Evolutionary conservation across 2,888 invertebrate genomes (phyloP), one percentile per base, ranked within the genome.

Genomic region (Cephus pygmeus): DNA sequence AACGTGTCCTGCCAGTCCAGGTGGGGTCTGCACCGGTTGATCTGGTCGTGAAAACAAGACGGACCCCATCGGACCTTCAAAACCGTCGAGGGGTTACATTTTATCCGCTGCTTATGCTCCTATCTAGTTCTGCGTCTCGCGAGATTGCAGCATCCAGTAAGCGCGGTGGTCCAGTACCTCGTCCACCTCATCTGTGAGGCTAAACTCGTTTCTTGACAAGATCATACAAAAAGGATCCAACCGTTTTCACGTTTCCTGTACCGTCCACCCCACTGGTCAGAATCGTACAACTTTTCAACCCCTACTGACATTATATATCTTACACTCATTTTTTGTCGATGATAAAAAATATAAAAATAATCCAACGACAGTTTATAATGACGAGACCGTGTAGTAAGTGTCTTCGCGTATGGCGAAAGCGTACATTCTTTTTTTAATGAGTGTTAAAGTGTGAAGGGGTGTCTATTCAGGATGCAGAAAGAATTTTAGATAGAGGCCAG

Each of bases 21-120:
- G 91, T 91, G 91, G 91, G 91, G 90, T 90, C 90, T 78, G 77
- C 88, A 90, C 90, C 89, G 91, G 91, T 90, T 80, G 83, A 81
- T 87, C 90, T 84, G 85, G 87, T 88, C 86, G 81, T 85, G 83
- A 84, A 79, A 80, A 83, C 56, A 88, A 90, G 88, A 88, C 87
- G 85, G 88, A 90, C 84, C 86, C 71, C 71, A 71, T 23, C 15
- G 9, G 71, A 82, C 83, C 81, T 56, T 56, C 77, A 75, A 76
- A 75, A 79, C 76, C 40, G 69, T 40, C 75, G 69, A 82, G 78
- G 82, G 81, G 80, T 79, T 76, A 75, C 71, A 34, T 23, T 56
- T 56, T 56, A 56, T 23, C 9, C 56, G 56, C 56, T 23, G 56
- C 56, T 56, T 23, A 56, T 56, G 23, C 56, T 23, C 56, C 23